phyloP scores from a whole-genome alignment of 2,113 vertebrate species.

The Antigone vipio region DNA sequence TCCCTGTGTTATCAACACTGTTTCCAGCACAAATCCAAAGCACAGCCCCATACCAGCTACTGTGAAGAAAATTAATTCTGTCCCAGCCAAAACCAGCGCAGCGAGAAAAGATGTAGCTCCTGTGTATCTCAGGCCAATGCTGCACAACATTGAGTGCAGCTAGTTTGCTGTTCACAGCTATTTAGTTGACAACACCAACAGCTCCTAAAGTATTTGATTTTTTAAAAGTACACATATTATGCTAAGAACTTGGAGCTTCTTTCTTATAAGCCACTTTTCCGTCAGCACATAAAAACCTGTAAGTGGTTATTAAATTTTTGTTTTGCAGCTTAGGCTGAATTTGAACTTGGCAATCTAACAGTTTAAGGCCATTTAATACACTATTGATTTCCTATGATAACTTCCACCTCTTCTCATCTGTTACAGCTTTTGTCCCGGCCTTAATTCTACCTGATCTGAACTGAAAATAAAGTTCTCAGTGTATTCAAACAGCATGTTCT shows the following conservation, averaged over 20 bases:
- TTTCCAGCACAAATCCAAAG: too few relatives aligned
- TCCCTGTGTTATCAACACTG: too few relatives aligned
- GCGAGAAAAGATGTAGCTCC: not conserved
- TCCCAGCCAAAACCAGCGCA: too few relatives aligned
- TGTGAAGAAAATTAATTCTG: too few relatives aligned
- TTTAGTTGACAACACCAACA: not conserved
- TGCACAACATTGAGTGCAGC: not conserved
- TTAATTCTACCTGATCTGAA: not conserved
- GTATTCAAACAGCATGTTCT: not conserved
- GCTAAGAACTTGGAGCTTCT: not conserved
- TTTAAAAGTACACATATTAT: not conserved
- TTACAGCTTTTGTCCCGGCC: not conserved
- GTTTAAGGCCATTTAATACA: not conserved
- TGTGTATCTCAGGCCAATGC: not conserved
- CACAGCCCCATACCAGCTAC: too few relatives aligned
- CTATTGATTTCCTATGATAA: not conserved
- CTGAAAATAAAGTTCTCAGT: not conserved
- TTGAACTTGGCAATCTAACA: not conserved
- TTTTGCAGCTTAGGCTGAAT: not conserved
- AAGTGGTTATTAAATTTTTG: not conserved
- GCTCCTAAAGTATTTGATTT: not conserved
- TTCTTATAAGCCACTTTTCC: not conserved
- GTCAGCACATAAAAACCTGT: not conserved
- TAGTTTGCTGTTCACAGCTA: not conserved
- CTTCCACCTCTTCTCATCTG: not conserved